These are phyloP conservation scores for Chloroceryle inda DNA, from an alignment of 2,797 vertebrate genomes.

Conservation along the genomic window DNA sequence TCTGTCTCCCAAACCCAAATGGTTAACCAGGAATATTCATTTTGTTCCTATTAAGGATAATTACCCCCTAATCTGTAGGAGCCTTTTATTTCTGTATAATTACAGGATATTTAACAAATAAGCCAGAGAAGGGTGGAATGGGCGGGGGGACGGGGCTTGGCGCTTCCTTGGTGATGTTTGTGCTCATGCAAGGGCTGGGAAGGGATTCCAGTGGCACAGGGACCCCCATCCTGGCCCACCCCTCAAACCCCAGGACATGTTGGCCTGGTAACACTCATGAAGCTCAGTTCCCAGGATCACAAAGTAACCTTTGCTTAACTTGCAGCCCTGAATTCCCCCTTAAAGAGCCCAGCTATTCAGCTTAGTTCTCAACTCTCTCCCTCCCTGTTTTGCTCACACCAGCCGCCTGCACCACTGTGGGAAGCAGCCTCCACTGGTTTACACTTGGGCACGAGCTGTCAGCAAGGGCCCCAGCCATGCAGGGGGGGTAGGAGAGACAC, in stretches of 20 bases:
- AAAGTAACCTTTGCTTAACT: not conserved
- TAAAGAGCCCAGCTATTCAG: not conserved
- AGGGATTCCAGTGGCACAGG: accelerated
- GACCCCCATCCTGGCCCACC: not conserved
- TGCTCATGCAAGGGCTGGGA: not conserved
- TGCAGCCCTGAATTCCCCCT: not conserved
- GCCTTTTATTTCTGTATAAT: constrained; percentile 80
- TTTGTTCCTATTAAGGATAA: constrained; percentile 82
- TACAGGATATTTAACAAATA: constrained; percentile 76
- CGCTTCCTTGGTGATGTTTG: not conserved
- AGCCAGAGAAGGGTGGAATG: not conserved
- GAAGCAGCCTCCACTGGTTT: accelerated
- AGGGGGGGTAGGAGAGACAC: not conserved
- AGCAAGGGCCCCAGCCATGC: not conserved
- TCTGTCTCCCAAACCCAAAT: constrained; percentile 75
- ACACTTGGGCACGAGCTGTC: accelerated
- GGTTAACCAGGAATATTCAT: constrained; percentile 80
- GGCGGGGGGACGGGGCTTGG: not conserved
- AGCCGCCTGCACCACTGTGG: not conserved
- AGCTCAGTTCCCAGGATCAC: not conserved
- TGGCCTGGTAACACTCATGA: not conserved
- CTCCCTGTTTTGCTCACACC: not conserved
- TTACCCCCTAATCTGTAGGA: constrained; percentile 76
- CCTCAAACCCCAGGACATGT: accelerated
- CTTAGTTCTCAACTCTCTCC: not conserved